Base-by-base conservation (phyloP, 2,888 invertebrate species). In the Hydriomena furcata region DNA sequence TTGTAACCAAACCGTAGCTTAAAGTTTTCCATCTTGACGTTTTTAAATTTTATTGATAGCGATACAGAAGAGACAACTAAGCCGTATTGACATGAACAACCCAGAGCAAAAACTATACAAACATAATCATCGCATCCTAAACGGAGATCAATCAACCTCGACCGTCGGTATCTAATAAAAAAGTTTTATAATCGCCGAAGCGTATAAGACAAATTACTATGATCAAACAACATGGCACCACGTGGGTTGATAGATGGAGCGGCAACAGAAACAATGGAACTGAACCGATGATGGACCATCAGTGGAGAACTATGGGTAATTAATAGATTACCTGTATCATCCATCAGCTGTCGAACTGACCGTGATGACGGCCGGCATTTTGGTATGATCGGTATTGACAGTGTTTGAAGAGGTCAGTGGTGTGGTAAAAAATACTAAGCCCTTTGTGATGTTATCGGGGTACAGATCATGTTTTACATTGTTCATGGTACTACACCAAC, bases 171-270 rank as follows among this genome's bases (percentile, higher is more conserved):
- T 53, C 60, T 55, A 48, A 60, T 55, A 63, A 60, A 66, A 65
- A 59, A 65, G 58, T 71, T 71, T 76, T 75, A 73, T 71, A 73
- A 74, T 70, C 80, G 74, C 61, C 71, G 75, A 74, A 65, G 79
- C 79, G 71, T 71, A 73, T 56, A 83, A 82, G 84, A 88, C 85
- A 82, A 85, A 87, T 88, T 76, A 77, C 74, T 65, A 65, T 66
- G 76, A 75, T 77, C 74, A 75, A 78, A 76, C 72, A 72, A 86
- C 82, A 79, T 73, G 86, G 83, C 83, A 82, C 72, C 81, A 79
- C 80, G 82, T 81, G 71, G 82, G 78, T 84, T 87, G 88, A 88
- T 85, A 72, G 83, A 90, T 87, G 73, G 72, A 70, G 57, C 57
- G 55, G 66, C 76, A 77, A 75, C 77, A 67, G 73, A 76, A 83